Conservation (phyloP, 2,113 vertebrate species). For the Vimba vimba region DNA sequence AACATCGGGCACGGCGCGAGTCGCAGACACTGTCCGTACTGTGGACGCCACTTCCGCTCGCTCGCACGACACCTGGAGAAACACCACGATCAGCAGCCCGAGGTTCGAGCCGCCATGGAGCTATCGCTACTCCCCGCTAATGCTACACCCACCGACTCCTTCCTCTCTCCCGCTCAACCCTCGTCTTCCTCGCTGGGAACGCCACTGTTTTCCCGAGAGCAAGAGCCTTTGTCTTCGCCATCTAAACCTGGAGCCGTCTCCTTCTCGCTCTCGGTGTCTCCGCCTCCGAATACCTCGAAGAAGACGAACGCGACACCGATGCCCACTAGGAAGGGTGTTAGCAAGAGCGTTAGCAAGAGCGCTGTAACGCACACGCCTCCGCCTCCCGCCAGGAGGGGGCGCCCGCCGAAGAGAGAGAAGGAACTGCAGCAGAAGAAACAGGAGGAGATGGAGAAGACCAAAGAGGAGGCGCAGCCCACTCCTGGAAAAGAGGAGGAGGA, state of each 20-base stretch:
- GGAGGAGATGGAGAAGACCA: slow-evolving; percentile 64
- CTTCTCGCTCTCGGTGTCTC: slow-evolving; percentile 74
- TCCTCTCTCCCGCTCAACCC: slow-evolving; percentile 61
- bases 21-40: slow-evolving; percentile 75
- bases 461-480: slow-evolving; percentile 72
- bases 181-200: slow-evolving; percentile 66
- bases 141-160: slow-evolving; percentile 2
- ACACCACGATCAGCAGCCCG: slow-evolving; percentile 76
- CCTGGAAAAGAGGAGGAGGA: slow-evolving; percentile 68
- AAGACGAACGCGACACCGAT: slow-evolving; percentile 33
- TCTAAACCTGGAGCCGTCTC: slow-evolving; percentile 65
- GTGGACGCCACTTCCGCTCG: slow-evolving; percentile 76
- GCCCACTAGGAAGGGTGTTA: background rate
- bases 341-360: slow-evolving; percentile 31
- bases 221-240: slow-evolving; percentile 62
- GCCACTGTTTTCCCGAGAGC: slow-evolving; percentile 71
- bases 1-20: slow-evolving; percentile 69
- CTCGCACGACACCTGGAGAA: slow-evolving; percentile 79
- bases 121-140: slow-evolving; percentile 67
- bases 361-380: slow-evolving; percentile 55
- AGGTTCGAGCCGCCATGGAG: slow-evolving; percentile 77
- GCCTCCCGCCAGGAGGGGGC: slow-evolving; percentile 67
- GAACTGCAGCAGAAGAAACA: slow-evolving; percentile 55
- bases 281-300: slow-evolving; percentile 58
- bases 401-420: slow-evolving; percentile 74